These are phyloP conservation scores for Choristoneura fumiferana DNA, from an alignment of 1,140 invertebrate species.

Conservation along the genomic window DNA sequence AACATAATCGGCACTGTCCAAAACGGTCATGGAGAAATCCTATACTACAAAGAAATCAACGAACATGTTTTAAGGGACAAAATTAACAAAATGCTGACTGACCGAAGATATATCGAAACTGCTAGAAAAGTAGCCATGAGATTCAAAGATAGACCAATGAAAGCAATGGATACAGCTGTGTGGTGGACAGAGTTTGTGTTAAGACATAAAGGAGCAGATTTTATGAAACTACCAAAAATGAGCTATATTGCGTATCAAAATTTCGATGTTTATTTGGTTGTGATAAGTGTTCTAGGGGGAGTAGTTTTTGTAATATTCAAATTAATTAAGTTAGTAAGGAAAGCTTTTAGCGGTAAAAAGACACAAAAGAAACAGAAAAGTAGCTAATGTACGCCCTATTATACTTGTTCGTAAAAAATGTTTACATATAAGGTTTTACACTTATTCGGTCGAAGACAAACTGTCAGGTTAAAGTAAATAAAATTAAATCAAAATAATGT, in stretches of 20 bases:
- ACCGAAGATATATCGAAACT: conserved; percentile 34
- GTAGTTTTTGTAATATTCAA: background rate
- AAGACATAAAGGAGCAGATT: conserved; percentile 57
- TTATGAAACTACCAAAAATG: conserved; percentile 70
- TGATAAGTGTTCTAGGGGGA: background rate
- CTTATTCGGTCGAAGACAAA: too few species aligned
- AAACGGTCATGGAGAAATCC: conserved; percentile 56
- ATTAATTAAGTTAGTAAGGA: background rate
- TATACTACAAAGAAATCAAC: conserved; percentile 29
- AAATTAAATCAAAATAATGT: too few species aligned
- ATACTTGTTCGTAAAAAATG: too few species aligned
- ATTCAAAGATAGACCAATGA: conserved; percentile 71
- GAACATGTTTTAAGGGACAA: conserved; percentile 26
- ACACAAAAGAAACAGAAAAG: background rate
- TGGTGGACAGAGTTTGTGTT: conserved; percentile 81
- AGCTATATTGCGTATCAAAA: conserved; percentile 1
- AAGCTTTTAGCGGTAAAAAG: background rate
- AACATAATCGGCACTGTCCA: conserved; percentile 67
- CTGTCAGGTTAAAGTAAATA: too few species aligned
- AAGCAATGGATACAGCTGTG: conserved; percentile 69
- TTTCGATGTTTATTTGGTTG: conserved; percentile 10
- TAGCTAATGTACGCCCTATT: too few species aligned
- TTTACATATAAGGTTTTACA: too few species aligned
- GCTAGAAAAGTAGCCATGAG: conserved; percentile 49
- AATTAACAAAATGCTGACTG: conserved; percentile 27